Evolutionary conservation across 2,888 invertebrate genomes (phyloP), one percentile per base, ranked within the genome.

Genomic region (Phaonia tiefii): DNA sequence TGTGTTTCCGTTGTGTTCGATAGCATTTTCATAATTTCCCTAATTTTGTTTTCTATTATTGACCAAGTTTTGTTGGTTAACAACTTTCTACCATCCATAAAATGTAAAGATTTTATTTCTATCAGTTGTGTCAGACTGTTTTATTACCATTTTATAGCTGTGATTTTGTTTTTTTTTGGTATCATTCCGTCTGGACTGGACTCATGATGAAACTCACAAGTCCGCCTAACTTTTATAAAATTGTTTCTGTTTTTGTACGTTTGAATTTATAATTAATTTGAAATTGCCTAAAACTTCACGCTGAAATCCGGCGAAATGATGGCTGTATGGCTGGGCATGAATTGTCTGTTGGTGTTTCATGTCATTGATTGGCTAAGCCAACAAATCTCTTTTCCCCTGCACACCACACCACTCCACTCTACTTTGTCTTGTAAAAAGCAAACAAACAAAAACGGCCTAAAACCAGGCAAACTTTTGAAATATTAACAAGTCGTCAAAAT

Each of bases 231-330:
- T n/a, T n/a, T n/a, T n/a, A 46, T 17, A 46, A 46, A 46, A 4
- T 46, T 46, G 20, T 7, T 49, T 54, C 44, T 76, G 20, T 20
- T 46, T 77, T 66, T 77, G 56, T 76, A 26, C 31, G 46, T 77
- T 66, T 77, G 56, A 56, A 71, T 66, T 37, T 26, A 67, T 65
- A 77, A 66, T 77, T 71, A 65, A 66, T 76, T 58, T 70, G 31
- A 69, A 63, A 51, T 56, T 72, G 39, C 22, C 69, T 37, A 67
- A 66, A 67, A 60, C 3, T 11, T 39, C 25, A 22, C 25, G 13
- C 22, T 22, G 22, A 22, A 51, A 20, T 20, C 51, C 20, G 25
- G 1, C 25, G 3, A 20, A 20, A 20, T 20, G 49, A 49, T 20
- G 49, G 7, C 49, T 1, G 49, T 1, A 17, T 15, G 46, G 11